Base-by-base conservation (phyloP, 2,888 invertebrate genomes). In the Euplexia lucipara region DNA sequence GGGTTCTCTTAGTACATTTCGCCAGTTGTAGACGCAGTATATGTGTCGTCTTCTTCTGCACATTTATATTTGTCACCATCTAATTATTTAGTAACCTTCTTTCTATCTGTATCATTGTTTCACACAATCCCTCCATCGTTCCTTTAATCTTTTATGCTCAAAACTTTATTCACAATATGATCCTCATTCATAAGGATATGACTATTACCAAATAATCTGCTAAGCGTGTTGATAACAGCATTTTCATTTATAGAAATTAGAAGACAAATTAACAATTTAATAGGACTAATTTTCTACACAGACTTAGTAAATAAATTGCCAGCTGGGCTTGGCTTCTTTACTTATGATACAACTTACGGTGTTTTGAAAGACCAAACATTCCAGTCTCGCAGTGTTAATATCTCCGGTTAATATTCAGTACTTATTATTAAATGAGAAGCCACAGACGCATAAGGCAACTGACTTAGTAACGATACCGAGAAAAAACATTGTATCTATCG, bases 331-430 rank as follows among this genome's bases (percentile, higher is more conserved):
- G 41, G 39, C 26, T 53, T 42, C 35, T 41, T 67, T 51, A 54
- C 54, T 67, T 67, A 72, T 52, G 18, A 59, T 41, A 47, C 51
- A 72, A 42, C 20, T 47, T 34, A 66, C 41, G 18, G 35, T 67
- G 52, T 73, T 73, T 61, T 67, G 73, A 67, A 71, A 73, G 54
- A 22, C 56, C 68, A 68, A 35, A 59, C 68, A 68, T 73, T 73
- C 73, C 61, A 35, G 72, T 42, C 20, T 20, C 12, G 42, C 51
- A 52, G 54, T 44, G 34, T n/a, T n/a, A n/a, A n/a, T n/a, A n/a
- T n/a, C n/a, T n/a, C n/a, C n/a, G n/a, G n/a, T 53, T 45, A 72
- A 16, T 58, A 70, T 44, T 53, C 34, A 44, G 65, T 49, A 52
- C 34, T 42, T 60, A 52, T 70, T 56, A 47, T 37, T 63, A 45